Evolutionary conservation across 2,797 vertebrate genomes (phyloP).

Genomic region (Chiloscyllium punctatum): DNA sequence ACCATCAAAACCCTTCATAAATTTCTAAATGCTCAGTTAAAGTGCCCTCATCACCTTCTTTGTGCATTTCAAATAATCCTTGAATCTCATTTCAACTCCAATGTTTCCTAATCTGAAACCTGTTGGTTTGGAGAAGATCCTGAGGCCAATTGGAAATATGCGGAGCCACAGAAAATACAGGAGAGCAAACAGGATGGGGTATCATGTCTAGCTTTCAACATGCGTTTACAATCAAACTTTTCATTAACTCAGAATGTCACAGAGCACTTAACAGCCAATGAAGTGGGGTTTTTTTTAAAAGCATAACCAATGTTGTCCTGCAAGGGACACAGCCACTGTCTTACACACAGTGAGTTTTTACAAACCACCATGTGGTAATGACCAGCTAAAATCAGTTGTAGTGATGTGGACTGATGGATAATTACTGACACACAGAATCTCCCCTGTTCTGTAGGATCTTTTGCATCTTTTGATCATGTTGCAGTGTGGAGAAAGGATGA

Average conservation of each 20-base stretch:
- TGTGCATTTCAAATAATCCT: background rate
- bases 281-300: background rate
- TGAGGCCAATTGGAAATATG: background rate
- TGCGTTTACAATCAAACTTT: background rate
- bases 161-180: background rate
- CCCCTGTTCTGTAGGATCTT: background rate
- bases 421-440: background rate
- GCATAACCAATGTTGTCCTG: background rate
- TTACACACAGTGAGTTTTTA: background rate
- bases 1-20: background rate
- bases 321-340: background rate
- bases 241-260: background rate
- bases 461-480: background rate
- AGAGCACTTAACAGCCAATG: background rate
- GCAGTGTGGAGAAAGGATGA: background rate
- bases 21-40: background rate
- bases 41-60: background rate
- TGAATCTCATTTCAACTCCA: background rate
- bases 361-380: background rate
- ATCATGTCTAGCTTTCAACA: background rate
- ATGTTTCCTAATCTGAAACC: background rate
- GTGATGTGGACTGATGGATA: background rate
- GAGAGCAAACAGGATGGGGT: background rate
- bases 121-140: background rate
- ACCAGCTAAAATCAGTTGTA: background rate